Evolutionary conservation across 2,797 vertebrate species (phyloP), one percentile per base, ranked within the genome.

Genomic region (Aratinga solstitialis): DNA sequence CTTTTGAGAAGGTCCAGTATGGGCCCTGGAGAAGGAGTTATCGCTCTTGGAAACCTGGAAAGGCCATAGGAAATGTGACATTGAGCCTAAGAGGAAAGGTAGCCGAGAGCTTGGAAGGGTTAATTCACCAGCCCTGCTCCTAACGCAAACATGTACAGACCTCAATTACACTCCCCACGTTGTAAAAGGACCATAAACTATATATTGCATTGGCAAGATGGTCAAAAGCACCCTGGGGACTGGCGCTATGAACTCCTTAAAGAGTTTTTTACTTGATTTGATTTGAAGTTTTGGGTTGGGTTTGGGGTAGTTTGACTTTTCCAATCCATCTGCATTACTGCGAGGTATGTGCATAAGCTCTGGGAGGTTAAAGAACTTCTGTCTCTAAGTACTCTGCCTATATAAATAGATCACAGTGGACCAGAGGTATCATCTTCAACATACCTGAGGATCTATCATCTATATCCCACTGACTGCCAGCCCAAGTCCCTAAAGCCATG

Each of bases 161-260:
- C 93, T 94, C 91, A 62, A 7, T 81, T 94, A 69, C 15, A 13
- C 85, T 94, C 7, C 79, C 58, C 83, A n/a, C 9, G 1, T 51
- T 91, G 94, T 93, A 72, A 93, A 67, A 95, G 80, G 42, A 32
- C 62, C 7, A 6, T 95, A 94, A 95, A 96, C 95, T 32, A 58
- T 90, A 86, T 91, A 96, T 91, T 95, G 83, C 83, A n/a, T 84
- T 94, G 94, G 91, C 79, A 68, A 54, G 66, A 84, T 22, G 61
- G 81, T 7, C 90, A 79, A 94, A 82, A 90, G 83, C 90, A 81
- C 92, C 76, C 77, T 74, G 22, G 92, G 63, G 93, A 90, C 48
- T 72, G 36, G 42, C 10, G 83, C 80, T 94, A 75, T 89, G 63
- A 87, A 23, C 67, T 81, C 74, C 69, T 94, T 34, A 13, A 79